Evolutionary conservation across 2,888 invertebrate species (phyloP).

Genomic region (Linnaemya vulpina): DNA sequence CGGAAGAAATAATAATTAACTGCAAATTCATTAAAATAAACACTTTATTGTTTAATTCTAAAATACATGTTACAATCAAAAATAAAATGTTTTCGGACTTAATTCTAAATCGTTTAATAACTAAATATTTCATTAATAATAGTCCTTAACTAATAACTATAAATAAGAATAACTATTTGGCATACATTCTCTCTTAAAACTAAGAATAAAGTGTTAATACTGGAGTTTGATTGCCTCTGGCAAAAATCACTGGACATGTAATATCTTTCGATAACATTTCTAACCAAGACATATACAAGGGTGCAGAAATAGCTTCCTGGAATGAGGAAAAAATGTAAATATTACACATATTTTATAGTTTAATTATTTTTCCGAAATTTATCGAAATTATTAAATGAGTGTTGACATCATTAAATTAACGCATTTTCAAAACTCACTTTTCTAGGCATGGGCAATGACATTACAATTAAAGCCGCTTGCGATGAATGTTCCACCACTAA

Average conservation of each 20-base stretch:
- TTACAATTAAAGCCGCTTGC: conserved; percentile 94
- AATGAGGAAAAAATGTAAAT: not conserved
- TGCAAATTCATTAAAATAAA: conserved; percentile 52
- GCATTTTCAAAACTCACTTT: conserved; percentile 84
- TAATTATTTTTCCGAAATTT: not conserved
- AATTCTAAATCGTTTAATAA: conserved; percentile 29
- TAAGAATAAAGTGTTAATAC: conserved; percentile 95
- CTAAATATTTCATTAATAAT: conserved; percentile 73
- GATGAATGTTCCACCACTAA: conserved; percentile 93
- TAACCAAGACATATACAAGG: conserved; percentile 98
- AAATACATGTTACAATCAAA: conserved; percentile 10
- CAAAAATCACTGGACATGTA: conserved; percentile 92
- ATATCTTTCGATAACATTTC: conserved; percentile 94
- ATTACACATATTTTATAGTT: not conserved
- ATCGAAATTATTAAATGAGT: no score
- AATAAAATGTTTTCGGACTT: conserved; percentile 33
- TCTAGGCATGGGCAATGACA: conserved; percentile 97
- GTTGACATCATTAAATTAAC: no score
- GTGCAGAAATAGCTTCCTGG: conserved; percentile 92
- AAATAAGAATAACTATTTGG: conserved; percentile 71
- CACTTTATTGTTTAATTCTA: conserved; percentile 54
- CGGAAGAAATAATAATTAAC: conserved; percentile 4
- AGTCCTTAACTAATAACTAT: conserved; percentile 76
- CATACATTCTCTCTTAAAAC: conserved; percentile 63
- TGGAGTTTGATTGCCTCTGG: conserved; percentile 93